Base-by-base conservation (phyloP, 2,888 invertebrate genomes). In the Trichogramma dendrolimi region DNA sequence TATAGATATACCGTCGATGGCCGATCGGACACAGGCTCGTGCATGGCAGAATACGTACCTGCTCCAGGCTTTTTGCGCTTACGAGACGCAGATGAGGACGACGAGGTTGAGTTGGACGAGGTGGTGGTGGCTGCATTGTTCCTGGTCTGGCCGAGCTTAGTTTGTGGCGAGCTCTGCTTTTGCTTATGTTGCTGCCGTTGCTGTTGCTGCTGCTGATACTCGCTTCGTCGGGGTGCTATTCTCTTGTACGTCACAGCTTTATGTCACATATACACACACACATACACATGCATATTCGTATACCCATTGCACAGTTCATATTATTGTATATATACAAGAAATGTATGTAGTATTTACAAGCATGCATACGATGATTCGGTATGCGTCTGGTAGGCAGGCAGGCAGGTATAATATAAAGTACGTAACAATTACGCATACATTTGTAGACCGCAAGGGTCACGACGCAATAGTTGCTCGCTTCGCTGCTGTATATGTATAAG, bases 231-330 rank as follows among this genome's bases (percentile, higher is more conserved):
- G 44, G 78, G 77, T 49, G 78, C 78, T 73, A 81, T 77, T 76
- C 89, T 89, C 86, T 91, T 92, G 86, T 91, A 92, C 73, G 92
- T 91, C 81, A 92, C 91, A 84, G 91, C 89, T 89, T 84, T 27
- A 71, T 83, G 82, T 80, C 74, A 70, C 70, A 71, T 79, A 71
- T 63, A 69, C 70, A 66, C 27, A 27, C 27, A 69, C 64, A 67
- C 65, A 62, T 60, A 68, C 46, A 62, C 69, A 67, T 70, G 70
- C 70, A 61, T 61, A 55, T 65, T 59, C 46, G n/a, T 46, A 10
- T 27, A 27, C 27, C 27, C 27, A 27, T 27, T 27, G 27, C 27
- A 27, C 27, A 27, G 27, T 27, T 27, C 27, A 27, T 27, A 27
- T 27, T 27, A 27, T 2, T 27, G 27, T 27, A 27, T 27, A 27